Base-by-base conservation (phyloP, 1,140 invertebrate species). In the Samia ricini region DNA sequence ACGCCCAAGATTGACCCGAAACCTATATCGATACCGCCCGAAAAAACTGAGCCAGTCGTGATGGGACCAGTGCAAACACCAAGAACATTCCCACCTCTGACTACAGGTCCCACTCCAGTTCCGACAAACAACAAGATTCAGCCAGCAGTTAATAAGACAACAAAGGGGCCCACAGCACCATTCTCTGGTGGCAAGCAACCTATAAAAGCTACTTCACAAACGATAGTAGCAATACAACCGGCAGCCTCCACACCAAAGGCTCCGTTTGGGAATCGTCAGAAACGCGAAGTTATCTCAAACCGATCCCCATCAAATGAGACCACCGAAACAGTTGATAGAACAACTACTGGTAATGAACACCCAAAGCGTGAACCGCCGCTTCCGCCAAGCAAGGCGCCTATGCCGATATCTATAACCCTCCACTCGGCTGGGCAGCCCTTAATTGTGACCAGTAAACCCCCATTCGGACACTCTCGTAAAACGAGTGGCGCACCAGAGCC, bases 191-290 rank as follows among this genome's bases (percentile, higher is more conserved):
- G 69, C 49, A 90, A 90, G 52, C 85, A 79, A 50, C 64, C 77
- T 0, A 51, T 80, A 0, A 89, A 89, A 60, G 74, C 76, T 6
- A 75, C 85, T n/a, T 85, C 88, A 4, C 83, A 81, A 50, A 78
- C 83, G 0, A 77, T 82, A 5, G 84, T 91, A 0, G 87, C 89
- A 2, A 71, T 90, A 1, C 89, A 88, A 59, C 88, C 88, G 60
- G 76, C 84, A 8, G 88, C 74, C 3, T 79, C 89, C 0, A 87
- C 86, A 2, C 80, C 88, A 0, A 91, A 91, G 71, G 78, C 89
- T 3, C 89, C 90, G n/a, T 91, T 91, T 55, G 83, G 85, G 0
- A 90, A 86, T 61, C 76, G 89, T 68, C 88, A 90, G 54, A 91
- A 89, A 66, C 78, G 85, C 50, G 90, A 91, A 7, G 79, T 80